phyloP scores from a whole-genome alignment of 2,888 invertebrate genomes.

The Caenorhabditis afra region DNA sequence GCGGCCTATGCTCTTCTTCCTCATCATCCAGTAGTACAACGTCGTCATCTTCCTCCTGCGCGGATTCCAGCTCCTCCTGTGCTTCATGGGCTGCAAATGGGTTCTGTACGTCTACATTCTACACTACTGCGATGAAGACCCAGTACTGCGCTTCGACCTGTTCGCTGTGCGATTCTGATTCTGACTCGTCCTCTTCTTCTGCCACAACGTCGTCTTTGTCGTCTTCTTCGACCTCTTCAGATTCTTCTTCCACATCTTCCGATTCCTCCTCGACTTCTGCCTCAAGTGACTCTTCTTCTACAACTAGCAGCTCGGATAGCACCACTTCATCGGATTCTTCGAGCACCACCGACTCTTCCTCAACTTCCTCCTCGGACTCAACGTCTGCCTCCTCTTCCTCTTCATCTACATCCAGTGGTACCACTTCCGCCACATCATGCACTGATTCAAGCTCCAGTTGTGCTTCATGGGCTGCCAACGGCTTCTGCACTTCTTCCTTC shows the following conservation, averaged over 20 bases:
- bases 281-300: conserved; percentile 1
- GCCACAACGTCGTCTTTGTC: not conserved
- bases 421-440: conserved; percentile 5
- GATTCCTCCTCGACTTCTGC: not conserved
- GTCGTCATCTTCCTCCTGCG: conserved; percentile 7
- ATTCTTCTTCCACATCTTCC: conserved; percentile 6
- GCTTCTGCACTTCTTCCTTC: conserved; percentile 35
- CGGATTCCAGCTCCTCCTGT: conserved; percentile 13
- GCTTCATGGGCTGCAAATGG: conserved; percentile 18
- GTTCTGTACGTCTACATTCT: conserved; percentile 34
- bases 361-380: not conserved
- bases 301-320: not conserved
- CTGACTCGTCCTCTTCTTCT: conserved; percentile 8
- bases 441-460: conserved; percentile 18
- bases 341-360: not conserved
- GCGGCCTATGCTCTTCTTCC: conserved; percentile 15
- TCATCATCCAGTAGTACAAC: conserved; percentile 4
- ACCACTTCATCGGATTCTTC: conserved; percentile 1
- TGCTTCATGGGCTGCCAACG: conserved; percentile 29
- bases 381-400: conserved; percentile 12
- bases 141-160: conserved; percentile 36
- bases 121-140: conserved; percentile 40
- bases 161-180: conserved; percentile 20
- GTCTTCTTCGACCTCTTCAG: not conserved
- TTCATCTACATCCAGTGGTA: not conserved